Evolutionary conservation across 2,888 invertebrate genomes (phyloP), one percentile per base, ranked within the genome.

Genomic region (Drosophila greeni): DNA sequence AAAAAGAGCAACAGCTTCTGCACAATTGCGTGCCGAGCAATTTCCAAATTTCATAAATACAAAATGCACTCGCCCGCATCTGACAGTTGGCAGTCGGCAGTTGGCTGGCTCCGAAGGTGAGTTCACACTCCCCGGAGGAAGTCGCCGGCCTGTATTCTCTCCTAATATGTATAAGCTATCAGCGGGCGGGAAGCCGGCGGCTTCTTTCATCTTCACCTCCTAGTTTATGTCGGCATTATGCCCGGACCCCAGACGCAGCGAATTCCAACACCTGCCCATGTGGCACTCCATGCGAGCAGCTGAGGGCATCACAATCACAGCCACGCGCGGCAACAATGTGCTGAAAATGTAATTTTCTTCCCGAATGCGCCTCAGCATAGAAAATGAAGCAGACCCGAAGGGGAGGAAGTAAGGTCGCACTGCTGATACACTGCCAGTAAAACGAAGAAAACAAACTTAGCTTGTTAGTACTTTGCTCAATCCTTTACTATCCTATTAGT

Each of bases 21-120:
- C 72, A 74, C 78, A 82, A 83, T 82, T 84, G 83, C 84, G 85
- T 85, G 85, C 72, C 68, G 39, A 69, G 66, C 75, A 61, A 71
- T 68, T 81, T 75, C 71, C 74, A 65, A 57, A 62, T 78, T 80
- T 78, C 77, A 80, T 82, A 82, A 73, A 82, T 69, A 76, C 70
- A 53, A 74, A 82, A 78, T 74, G 84, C 79, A 79, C 60, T 75
- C 76, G 82, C 75, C 78, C 78, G 78, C 78, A 81, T 70, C 78
- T 71, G 69, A 58, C 20, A 20, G n/a, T n/a, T n/a, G n/a, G n/a
- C 67, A 23, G 54, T 31, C 45, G 48, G 20, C 62, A 36, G 45
- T 33, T 16, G 58, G 20, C 36, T 54, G 49, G 34, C 49, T 18
- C n/a, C 23, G 42, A 24, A 49, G 34, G 34, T 31, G 20, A 29